Evolutionary conservation across 2,888 invertebrate genomes (phyloP).

Genomic region (Caenorhabditis sp.): DNA sequence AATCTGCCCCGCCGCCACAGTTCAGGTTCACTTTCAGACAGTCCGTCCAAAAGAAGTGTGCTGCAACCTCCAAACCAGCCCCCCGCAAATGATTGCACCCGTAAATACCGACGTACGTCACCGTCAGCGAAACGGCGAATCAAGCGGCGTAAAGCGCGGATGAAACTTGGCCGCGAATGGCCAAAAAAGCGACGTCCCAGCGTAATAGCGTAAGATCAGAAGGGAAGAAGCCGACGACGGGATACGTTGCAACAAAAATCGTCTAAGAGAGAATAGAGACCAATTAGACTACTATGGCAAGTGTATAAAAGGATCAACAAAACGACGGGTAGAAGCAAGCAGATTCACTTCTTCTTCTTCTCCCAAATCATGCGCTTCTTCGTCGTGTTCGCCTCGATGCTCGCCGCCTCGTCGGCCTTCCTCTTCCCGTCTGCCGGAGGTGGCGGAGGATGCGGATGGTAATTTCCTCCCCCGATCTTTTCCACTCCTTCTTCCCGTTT

Average conservation of each 20-base stretch:
- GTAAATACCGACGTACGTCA: too few relatives aligned
- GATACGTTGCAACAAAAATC: constrained; percentile 16
- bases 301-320: constrained; percentile 26
- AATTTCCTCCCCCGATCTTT: not conserved
- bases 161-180: constrained; percentile 10
- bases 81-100: too few relatives aligned
- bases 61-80: too few relatives aligned
- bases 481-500: not conserved
- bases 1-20: too few relatives aligned
- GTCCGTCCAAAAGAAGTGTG: too few relatives aligned
- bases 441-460: constrained; percentile 59
- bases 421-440: constrained; percentile 58
- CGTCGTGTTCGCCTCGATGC: constrained; percentile 46
- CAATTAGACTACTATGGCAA: not conserved
- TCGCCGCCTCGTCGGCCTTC: constrained; percentile 56
- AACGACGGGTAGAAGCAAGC: constrained; percentile 14
- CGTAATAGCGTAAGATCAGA: not conserved
- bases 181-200: not conserved
- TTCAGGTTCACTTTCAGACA: too few relatives aligned
- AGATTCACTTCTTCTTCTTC: constrained; percentile 25
- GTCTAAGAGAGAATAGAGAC: constrained; percentile 12
- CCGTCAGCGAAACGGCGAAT: constrained; percentile 6
- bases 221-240: not conserved
- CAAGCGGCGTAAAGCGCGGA: constrained; percentile 8
- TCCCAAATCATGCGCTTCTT: constrained; percentile 50